Evolutionary conservation across 92 coral and sea anemone genomes (phyloP), one percentile per base, ranked within the genome.

Genomic region (Paramuricea clavata): DNA sequence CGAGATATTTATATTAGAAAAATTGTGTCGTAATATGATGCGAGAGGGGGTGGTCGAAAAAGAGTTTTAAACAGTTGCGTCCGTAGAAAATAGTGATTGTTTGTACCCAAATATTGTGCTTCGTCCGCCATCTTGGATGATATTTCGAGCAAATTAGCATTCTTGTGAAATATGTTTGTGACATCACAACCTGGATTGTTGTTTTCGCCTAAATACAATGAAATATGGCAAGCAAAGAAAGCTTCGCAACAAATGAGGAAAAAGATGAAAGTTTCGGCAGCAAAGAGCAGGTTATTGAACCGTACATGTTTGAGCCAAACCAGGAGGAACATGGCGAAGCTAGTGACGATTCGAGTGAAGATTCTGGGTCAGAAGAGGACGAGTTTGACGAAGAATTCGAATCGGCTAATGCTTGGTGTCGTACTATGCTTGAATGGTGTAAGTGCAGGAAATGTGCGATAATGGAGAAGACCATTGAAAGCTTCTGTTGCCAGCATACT

Each of bases 151-250:
- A 16, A n/a, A 41, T 33, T 33, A 21, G 27, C 13, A 17, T 47
- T 47, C 13, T 47, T 47, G 16, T 47, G 54, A 47, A 47, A 15
- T 47, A 19, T 30, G 8, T 17, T 0, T 12, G 44, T 69, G 76
- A 69, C 76, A 47, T 69, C 76, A n/a, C 76, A 69, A 69, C 44
- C 76, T 27, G 76, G 43, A 31, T 60, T 19, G 68, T 47, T 47
- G 54, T 47, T 47, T 47, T 47, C 54, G 54, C 54, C 54, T 47
- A 47, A 47, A 47, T 47, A 47, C 54, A 17, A 6, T 47, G 7
- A 12, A 47, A 47, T 47, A 47, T 47, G 54, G 54, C 54, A 10
- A 47, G 2, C 19, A 47, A 47, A 47, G 54, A 47, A 47, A 47
- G 54, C 54, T 10, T 47, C 54, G 1, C 1, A 47, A 47, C 54